Evolutionary conservation across 2,797 vertebrate genomes (phyloP).

Genomic region (Erithacus rubecula): DNA sequence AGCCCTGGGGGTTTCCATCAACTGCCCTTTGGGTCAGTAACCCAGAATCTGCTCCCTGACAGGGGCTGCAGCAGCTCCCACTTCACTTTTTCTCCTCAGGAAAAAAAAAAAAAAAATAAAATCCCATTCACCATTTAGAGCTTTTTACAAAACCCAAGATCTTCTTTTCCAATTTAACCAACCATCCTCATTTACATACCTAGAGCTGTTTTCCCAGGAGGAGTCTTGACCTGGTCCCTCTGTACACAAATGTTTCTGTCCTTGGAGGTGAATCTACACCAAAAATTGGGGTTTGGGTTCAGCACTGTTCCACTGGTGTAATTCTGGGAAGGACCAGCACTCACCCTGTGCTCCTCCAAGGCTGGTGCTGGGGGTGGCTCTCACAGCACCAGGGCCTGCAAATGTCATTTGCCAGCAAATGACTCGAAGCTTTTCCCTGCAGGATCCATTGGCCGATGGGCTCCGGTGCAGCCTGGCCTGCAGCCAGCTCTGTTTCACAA

Average conservation of each 20-base stretch:
- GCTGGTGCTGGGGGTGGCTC: not conserved
- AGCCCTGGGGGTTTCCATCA: not conserved
- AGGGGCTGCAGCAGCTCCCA: accelerated
- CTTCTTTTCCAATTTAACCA: not conserved
- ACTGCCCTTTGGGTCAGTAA: not conserved
- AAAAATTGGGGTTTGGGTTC: not conserved
- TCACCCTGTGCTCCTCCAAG: not conserved
- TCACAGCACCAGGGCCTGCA: not conserved
- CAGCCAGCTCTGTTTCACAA: constrained; percentile 40
- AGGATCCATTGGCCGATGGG: not conserved
- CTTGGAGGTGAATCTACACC: not conserved
- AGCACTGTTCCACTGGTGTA: accelerated
- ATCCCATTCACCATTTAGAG: not conserved
- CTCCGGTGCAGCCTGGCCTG: not conserved
- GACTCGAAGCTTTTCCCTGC: not conserved
- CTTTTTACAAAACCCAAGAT: not conserved
- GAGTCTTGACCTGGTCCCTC: not conserved
- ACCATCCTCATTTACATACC: not conserved
- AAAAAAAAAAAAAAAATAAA: not conserved
- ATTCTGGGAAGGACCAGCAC: not conserved
- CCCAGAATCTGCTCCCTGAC: not conserved
- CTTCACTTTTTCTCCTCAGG: not conserved
- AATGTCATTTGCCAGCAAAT: not conserved
- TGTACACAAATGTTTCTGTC: not conserved
- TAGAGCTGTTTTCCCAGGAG: not conserved